Conservation (phyloP, 2,797 vertebrate species). For the Acanthornis magna region DNA sequence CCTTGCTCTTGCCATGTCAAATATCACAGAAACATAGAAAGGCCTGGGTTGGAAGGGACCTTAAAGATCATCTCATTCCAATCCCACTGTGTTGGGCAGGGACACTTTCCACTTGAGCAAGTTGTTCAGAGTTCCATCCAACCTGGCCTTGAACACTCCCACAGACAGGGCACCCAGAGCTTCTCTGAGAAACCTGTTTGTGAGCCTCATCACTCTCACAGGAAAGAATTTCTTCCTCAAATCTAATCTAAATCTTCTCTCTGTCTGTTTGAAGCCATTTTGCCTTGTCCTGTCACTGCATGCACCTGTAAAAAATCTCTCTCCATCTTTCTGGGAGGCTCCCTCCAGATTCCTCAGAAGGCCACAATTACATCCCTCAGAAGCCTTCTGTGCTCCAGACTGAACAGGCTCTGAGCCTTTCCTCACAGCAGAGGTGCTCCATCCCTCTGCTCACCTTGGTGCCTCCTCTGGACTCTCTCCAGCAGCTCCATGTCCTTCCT, state of each 20-base stretch:
- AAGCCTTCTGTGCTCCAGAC: not conserved
- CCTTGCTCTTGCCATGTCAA: not conserved
- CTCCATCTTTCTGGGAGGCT: not conserved
- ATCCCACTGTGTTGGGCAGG: not conserved
- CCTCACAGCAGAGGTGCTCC: fast-evolving
- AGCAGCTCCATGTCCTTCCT: not conserved
- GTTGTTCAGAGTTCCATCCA: not conserved
- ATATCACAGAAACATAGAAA: not conserved
- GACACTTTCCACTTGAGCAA: not conserved
- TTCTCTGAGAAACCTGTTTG: not conserved
- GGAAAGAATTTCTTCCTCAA: not conserved
- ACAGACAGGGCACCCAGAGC: no score
- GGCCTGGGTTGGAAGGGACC: not conserved
- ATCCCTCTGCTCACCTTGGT: not conserved
- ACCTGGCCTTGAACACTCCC: not conserved
- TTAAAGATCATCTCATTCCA: not conserved
- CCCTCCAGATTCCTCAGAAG: not conserved
- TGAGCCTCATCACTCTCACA: no score
- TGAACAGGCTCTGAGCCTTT: not conserved
- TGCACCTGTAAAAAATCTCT: not conserved
- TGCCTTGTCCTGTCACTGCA: not conserved
- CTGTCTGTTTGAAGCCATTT: not conserved
- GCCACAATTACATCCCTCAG: not conserved
- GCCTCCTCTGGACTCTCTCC: not conserved
- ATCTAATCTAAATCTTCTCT: not conserved